Base-by-base conservation (phyloP, 2,797 vertebrate genomes). In the Neostethus bicornis region DNA sequence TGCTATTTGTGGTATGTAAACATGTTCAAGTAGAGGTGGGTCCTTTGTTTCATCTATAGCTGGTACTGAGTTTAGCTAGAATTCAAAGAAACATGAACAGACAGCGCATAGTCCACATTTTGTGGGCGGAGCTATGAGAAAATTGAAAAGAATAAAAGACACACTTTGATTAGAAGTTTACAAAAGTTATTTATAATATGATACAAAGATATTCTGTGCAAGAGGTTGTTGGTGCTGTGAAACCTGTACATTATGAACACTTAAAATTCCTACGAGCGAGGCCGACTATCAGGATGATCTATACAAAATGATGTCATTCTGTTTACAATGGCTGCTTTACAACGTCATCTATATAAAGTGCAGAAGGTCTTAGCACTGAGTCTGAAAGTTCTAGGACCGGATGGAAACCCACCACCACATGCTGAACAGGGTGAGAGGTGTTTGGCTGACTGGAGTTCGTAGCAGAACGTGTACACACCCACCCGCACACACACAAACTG, bases 121-220 rank as follows among this genome's bases (percentile, higher is more conserved):
- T 4, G 14, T 37, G 38, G 61, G 64, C 66, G 71, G 58, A 60
- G 5, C 24, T n/a, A 17, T 31, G 19, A 10, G 26, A 17, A 16
- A 39, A 32, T 58, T 64, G 42, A 66, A 64, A 56, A 73, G 55
- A 75, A 67, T 70, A 38, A 73, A 48, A 4, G 56, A 76, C 58
- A 84, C 51, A 69, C 28, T 66, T 61, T 20, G 31, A 54, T 66
- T 78, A 72, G 53, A 84, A 86, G 80, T 92, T 93, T 88, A 81
- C 89, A 78, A 90, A 79, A 92, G 95, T 92, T 96, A 98, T 98
- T 96, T 97, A 95, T 96, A 97, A 94, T 96, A 96, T 96, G 92
- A 95, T 97, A 98, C 95, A 98, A 94, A 92, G 92, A 94, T 95
- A 94, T 92, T 96, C 77, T 98, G 96, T 98, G 96, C 96, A 97